Evolutionary conservation across 53 echinoderm and acorn worm species (phyloP), one percentile per base, ranked within the genome.

Genomic region (Glandiceps talaboti): DNA sequence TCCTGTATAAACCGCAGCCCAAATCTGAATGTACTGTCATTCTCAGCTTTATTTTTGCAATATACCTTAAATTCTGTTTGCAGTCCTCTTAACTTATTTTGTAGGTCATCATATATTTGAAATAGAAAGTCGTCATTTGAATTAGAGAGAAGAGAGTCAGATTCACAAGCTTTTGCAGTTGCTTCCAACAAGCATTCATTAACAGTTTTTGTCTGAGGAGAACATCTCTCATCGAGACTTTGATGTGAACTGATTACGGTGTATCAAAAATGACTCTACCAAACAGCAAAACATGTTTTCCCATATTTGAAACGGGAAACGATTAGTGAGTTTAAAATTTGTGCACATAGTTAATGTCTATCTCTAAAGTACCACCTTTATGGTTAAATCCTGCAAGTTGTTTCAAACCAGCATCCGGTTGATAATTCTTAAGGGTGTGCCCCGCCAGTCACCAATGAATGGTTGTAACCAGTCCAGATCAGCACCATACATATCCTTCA

Each of bases 361-460:
- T n/a, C 14, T 29, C 78, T 1, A 76, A 14, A 0, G 82, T 82
- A 30, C 82, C 86, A 1, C 80, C 79, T 74, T 83, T 87, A 74
- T 87, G 79, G n/a, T 77, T 78, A n/a, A 29, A 74, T 31, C 74
- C 26, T 30, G 83, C 87, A 20, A 87, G 25, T 0, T 80, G 72
- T 20, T 74, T 20, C 25, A 87, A 30, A 1, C 87, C 87, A 26
- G 87, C 87, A 79, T 87, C 82, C 83, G 83, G 79, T 31, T 87
- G 83, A 0, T 75, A 27, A 73, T 82, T 86, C 30, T 86, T 86
- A 6, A 86, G 64, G 1, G 78, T 74, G 31, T 87, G 87, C n/a
- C n/a, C n/a, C n/a, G n/a, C 87, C 87, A 87, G 31, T 86, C 86
- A 26, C 86, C 82, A 26, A 74, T 76, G 28, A 64, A 83, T 33